A percentile compares a stretch with the other conserved stretches of the same genome.
Conservation (phyloP, 2,113 vertebrate species). For the Panurus biarmicus region DNA sequence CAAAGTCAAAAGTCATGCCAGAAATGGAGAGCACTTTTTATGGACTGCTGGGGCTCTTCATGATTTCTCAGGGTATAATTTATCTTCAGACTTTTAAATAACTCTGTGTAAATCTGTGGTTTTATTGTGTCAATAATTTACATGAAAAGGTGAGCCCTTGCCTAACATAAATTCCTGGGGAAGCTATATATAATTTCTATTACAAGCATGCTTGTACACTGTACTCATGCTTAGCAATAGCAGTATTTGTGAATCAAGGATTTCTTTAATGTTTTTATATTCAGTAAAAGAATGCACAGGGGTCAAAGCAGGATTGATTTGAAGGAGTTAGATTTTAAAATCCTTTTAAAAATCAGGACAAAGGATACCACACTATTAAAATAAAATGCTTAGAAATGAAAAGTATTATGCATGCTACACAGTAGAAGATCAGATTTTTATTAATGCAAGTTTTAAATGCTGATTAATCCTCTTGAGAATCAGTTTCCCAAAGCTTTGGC, state of each 20-base stretch:
- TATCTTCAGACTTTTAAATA: background rate
- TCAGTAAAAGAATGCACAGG: slow-evolving; percentile 12
- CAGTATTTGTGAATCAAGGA: slow-evolving; percentile 10
- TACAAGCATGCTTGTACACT: background rate
- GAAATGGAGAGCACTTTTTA: background rate
- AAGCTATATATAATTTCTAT: background rate
- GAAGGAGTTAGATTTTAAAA: slow-evolving; percentile 72
- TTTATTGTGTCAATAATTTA: background rate
- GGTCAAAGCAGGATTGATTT: slow-evolving; percentile 58
- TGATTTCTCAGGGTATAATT: background rate
- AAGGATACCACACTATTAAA: slow-evolving; percentile 65
- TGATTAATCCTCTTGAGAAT: slow-evolving; percentile 81
- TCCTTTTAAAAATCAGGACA: slow-evolving; percentile 70
- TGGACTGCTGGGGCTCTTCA: background rate
- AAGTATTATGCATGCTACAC: slow-evolving; percentile 70
- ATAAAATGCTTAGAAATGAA: slow-evolving; percentile 73
- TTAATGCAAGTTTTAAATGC: slow-evolving; percentile 85
- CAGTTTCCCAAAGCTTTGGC: slow-evolving; percentile 80
- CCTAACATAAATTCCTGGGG: background rate
- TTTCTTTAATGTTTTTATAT: slow-evolving; percentile 52
- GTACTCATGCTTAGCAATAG: background rate
- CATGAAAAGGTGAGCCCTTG: background rate
- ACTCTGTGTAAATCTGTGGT: background rate
- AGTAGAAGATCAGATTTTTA: slow-evolving; percentile 77
- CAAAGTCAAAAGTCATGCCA: background rate